Conservation (phyloP, 2,888 invertebrate species). For the Erpobdella octoculata region DNA sequence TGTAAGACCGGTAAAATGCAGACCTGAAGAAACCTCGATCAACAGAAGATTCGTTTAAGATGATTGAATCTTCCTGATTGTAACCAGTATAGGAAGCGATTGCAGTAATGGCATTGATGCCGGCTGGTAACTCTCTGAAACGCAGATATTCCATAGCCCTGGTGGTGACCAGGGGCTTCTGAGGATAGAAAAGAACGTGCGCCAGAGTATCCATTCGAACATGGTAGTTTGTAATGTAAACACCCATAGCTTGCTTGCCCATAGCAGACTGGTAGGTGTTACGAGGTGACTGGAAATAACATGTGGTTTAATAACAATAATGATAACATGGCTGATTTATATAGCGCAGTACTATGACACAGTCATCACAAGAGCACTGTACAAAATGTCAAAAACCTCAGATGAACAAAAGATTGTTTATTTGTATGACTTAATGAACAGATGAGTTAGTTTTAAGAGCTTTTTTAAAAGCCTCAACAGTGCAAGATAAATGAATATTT, state of each 20-base stretch:
- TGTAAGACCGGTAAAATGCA: constrained; percentile 53
- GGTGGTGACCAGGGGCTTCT: constrained; percentile 96
- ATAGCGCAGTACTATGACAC: too few relatives aligned
- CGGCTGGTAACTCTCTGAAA: constrained; percentile 28
- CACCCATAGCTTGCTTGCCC: constrained; percentile 92
- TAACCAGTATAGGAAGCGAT: constrained; percentile 98
- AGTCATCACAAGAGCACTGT: too few relatives aligned
- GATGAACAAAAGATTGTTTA: too few relatives aligned
- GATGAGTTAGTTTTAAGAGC: too few relatives aligned
- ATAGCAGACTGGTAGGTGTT: constrained; percentile 99
- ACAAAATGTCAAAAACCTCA: too few relatives aligned
- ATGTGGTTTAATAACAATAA: too few relatives aligned
- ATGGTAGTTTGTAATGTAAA: constrained; percentile 98
- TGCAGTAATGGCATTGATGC: constrained; percentile 94
- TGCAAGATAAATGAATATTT: too few relatives aligned
- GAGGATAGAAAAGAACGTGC: constrained; percentile 96
- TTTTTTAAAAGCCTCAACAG: too few relatives aligned
- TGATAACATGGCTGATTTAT: too few relatives aligned
- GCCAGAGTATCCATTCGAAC: constrained; percentile 99
- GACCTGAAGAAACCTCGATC: constrained; percentile 85
- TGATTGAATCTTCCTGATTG: constrained; percentile 99
- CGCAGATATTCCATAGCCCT: constrained; percentile 59
- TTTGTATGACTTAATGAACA: too few relatives aligned
- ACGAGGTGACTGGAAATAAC: constrained; percentile 68
- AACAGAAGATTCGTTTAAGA: constrained; percentile 93